Base-by-base conservation (phyloP, 2,888 invertebrate species). In the Argyresthia albistria region DNA sequence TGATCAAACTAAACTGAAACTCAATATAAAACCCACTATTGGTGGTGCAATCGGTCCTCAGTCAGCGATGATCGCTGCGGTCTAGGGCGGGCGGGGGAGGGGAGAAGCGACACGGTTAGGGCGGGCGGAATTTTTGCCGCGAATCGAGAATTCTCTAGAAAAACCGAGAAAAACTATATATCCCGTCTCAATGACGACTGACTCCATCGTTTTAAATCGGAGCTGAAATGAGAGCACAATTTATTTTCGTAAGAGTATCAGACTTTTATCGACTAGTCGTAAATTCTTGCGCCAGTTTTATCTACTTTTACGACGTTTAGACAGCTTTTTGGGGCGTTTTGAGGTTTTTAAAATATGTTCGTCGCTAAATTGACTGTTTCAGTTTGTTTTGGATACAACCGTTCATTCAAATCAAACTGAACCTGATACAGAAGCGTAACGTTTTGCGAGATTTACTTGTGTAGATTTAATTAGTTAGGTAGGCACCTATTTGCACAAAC, bases 121-220 rank as follows among this genome's bases (percentile, higher is more conserved):
- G 86, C 86, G 86, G 84, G 76, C 74, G 76, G 73, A 67, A 73
- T 80, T 81, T 83, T 82, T 80, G 75, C 74, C 10, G 8, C n/a
- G 1, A 39, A 8, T 39, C 39, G 39, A 9, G 39, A 8, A 45
- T 12, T 9, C 45, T 4, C 7, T 4, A 45, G 15, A 12, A 45
- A 43, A 47, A 51, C 16, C 12, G 47, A 53, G 73, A 78, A 79
- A 80, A 78, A 76, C 73, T 50, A 50, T 46, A 15, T 35, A 15
- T 6, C 35, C 47, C 61, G 65, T 65, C 62, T 67, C 68, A 67
- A 75, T 78, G 76, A 76, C 80, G 73, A 75, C 73, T 76, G 78
- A 82, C 80, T 78, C 75, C 76, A 68, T 67, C 39, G n/a, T 51
- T 14, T 59, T 16, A 47, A 35, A 12, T 35, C 43, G 35, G 45